Evolutionary conservation across 2,888 invertebrate species (phyloP).

Genomic region (Beris morrisii): DNA sequence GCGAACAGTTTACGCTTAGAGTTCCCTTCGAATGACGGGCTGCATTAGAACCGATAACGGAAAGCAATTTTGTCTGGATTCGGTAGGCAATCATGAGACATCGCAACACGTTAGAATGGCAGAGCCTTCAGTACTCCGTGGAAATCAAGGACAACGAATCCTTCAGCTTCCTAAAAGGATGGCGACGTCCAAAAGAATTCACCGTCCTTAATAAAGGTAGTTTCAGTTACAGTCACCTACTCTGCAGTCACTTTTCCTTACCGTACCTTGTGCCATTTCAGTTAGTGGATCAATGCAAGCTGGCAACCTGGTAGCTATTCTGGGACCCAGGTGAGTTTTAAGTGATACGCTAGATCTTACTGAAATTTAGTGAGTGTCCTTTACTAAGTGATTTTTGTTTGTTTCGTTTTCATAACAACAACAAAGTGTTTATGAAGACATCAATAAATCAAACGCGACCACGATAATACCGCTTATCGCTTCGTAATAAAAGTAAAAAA

Average conservation of each 20-base stretch:
- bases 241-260: background rate
- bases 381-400: too few relatives aligned
- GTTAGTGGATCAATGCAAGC: constrained; percentile 70
- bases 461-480: too few relatives aligned
- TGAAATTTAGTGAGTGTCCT: constrained; percentile 3
- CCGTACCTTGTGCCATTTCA: constrained; percentile 47
- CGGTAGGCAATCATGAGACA: too few relatives aligned
- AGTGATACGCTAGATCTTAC: background rate
- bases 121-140: constrained; percentile 51
- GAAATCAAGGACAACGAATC: constrained; percentile 25
- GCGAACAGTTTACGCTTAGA: too few relatives aligned
- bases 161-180: background rate
- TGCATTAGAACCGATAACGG: too few relatives aligned
- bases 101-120: constrained; percentile 48
- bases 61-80: too few relatives aligned
- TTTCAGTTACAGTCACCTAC: too few relatives aligned
- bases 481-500: background rate
- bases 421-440: too few relatives aligned
- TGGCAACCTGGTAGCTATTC: constrained; percentile 72
- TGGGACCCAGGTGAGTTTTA: constrained; percentile 67
- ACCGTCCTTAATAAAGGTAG: too few relatives aligned
- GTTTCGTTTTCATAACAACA: too few relatives aligned
- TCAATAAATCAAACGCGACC: too few relatives aligned
- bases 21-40: too few relatives aligned
- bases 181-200: background rate